Evolutionary conservation across 2,113 vertebrate species (phyloP).

Genomic region (Reinhardtius hippoglossoides): DNA sequence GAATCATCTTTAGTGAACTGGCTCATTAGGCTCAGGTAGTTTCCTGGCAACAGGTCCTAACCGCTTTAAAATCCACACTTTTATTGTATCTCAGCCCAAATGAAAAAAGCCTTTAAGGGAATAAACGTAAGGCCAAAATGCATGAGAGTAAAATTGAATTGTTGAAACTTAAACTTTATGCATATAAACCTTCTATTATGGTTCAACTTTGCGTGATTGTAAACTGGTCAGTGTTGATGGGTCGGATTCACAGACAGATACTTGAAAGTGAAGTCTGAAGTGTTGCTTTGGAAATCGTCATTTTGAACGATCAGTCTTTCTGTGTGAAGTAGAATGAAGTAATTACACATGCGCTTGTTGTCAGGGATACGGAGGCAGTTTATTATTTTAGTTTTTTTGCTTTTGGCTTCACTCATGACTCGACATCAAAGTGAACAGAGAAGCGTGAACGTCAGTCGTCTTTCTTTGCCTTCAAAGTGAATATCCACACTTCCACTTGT

Average conservation of each 20-base stretch:
- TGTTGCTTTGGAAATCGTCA: background rate
- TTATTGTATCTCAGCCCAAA: background rate
- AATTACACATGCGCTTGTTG: slow-evolving; percentile 18
- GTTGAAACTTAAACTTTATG: too few species aligned
- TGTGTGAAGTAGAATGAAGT: slow-evolving; percentile 22
- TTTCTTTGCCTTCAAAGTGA: slow-evolving; percentile 22
- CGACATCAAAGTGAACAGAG: slow-evolving; percentile 32
- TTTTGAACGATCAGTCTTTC: slow-evolving; percentile 22
- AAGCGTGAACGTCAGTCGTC: background rate
- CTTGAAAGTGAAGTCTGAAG: background rate
- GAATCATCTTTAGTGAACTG: slow-evolving; percentile 58
- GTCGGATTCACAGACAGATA: background rate
- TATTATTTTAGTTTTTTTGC: background rate
- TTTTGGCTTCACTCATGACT: slow-evolving; percentile 29
- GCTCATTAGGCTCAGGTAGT: slow-evolving; percentile 41
- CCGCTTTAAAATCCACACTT: background rate
- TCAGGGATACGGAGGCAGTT: slow-evolving; percentile 23
- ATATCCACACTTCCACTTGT: background rate
- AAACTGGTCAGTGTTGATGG: background rate
- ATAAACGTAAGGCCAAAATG: background rate
- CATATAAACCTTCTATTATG: background rate
- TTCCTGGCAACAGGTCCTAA: slow-evolving; percentile 62
- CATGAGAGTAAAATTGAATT: too few species aligned
- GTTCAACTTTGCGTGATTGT: background rate
- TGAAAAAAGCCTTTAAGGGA: background rate